These are phyloP conservation scores for Ormyrus labotus DNA, from an alignment of 2,888 invertebrate genomes.

Conservation along the genomic window DNA sequence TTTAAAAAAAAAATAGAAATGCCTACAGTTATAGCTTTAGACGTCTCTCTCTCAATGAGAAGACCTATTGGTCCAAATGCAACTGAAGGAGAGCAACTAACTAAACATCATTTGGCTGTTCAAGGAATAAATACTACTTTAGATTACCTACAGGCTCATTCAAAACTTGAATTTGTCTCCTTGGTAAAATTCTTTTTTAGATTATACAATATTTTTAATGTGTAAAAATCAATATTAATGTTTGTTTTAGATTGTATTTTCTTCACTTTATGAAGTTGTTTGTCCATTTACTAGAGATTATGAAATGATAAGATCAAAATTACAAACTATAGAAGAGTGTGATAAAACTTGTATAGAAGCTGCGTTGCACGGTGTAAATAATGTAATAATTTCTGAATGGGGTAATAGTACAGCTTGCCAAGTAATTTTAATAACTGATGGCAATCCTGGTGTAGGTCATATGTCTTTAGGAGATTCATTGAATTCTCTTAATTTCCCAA, in stretches of 20 bases:
- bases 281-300: conserved; percentile 94
- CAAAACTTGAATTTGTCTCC: conserved; percentile 84
- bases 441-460: conserved; percentile 82
- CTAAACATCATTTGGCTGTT: conserved; percentile 81
- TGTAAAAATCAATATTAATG: no score
- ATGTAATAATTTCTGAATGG: conserved; percentile 91
- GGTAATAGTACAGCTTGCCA: conserved; percentile 91
- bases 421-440: conserved; percentile 87
- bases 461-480: conserved; percentile 81
- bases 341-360: conserved; percentile 92
- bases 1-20: conserved; percentile 72
- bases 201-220: conserved; percentile 64
- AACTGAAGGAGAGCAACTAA: conserved; percentile 77
- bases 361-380: conserved; percentile 87
- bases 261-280: conserved; percentile 80
- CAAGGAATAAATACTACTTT: conserved; percentile 82
- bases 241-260: conserved; percentile 76
- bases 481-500: conserved; percentile 74
- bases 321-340: conserved; percentile 87
- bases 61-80: conserved; percentile 77
- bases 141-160: conserved; percentile 81
- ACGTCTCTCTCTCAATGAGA: conserved; percentile 86
- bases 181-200: conserved; percentile 78
- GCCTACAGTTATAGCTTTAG: conserved; percentile 85
- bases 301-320: conserved; percentile 85